Conservation (phyloP, 2,888 invertebrate genomes). For the Belgica antarctica region DNA sequence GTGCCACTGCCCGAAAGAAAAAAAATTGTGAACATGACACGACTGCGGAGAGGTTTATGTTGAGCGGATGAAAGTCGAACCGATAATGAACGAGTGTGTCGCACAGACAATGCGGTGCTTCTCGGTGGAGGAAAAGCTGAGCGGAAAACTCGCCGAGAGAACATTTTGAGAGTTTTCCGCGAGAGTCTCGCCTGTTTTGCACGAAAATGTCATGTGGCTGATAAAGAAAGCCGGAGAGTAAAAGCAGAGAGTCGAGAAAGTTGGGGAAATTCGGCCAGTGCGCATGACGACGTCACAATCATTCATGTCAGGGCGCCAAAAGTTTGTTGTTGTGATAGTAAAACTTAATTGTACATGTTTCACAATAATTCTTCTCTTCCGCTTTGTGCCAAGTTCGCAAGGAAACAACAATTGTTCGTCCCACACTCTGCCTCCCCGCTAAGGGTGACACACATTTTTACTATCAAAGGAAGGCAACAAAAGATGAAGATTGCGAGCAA, state of each 20-base stretch:
- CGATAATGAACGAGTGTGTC: constrained; percentile 40
- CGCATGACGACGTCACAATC: constrained; percentile 24
- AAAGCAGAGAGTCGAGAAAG: constrained; percentile 8
- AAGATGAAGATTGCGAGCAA: too few species aligned
- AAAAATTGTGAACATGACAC: constrained; percentile 31
- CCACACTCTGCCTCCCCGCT: too few species aligned
- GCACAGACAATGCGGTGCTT: constrained; percentile 22
- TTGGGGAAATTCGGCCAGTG: constrained; percentile 27
- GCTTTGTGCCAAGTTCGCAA: not conserved
- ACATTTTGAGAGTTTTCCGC: constrained; percentile 9
- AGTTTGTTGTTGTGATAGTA: constrained; percentile 37
- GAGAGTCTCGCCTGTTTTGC: not conserved
- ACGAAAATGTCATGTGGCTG: not conserved
- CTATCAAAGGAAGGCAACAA: too few species aligned
- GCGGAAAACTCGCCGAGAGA: not conserved
- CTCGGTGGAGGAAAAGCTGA: not conserved
- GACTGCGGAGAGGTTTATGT: constrained; percentile 40
- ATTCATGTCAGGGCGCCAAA: constrained; percentile 40
- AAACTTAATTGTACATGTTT: not conserved
- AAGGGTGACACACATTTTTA: too few species aligned
- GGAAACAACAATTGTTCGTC: too few species aligned
- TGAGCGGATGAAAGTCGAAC: constrained; percentile 36
- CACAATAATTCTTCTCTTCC: not conserved
- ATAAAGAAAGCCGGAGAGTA: not conserved
- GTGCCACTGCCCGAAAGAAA: constrained; percentile 31